These are phyloP conservation scores for Pachyuromys duprasi DNA, from an alignment of 2,797 vertebrate species.

Conservation along the genomic window DNA sequence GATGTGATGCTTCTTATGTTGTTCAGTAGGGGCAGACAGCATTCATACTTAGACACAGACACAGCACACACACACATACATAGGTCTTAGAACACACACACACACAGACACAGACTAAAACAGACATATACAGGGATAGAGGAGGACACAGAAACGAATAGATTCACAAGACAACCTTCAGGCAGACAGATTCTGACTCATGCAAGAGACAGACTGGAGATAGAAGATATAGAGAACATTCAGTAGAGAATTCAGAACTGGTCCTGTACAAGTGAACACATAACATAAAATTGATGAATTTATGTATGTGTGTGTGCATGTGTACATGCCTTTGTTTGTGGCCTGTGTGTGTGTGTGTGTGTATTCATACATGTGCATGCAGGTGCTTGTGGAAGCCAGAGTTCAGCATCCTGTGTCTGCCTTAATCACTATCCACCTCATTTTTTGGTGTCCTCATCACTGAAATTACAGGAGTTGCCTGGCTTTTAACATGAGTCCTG, in stretches of 20 bases:
- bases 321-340: background rate
- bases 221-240: too few relatives aligned
- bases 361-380: background rate
- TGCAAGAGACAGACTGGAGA: background rate
- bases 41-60: background rate
- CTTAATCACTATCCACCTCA: background rate
- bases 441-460: background rate
- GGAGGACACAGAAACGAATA: background rate
- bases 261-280: background rate
- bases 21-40: background rate
- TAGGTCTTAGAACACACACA: background rate
- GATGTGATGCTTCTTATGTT: background rate
- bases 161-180: background rate
- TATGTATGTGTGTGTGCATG: background rate
- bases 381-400: background rate
- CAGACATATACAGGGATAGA: background rate
- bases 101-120: background rate
- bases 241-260: background rate
- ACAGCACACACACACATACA: background rate
- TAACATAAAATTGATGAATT: background rate
- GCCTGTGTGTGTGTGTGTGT: background rate
- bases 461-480: background rate
- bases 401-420: background rate
- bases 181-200: background rate
- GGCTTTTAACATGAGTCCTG: background rate